These are phyloP conservation scores for Pungitius pungitius DNA, from an alignment of 2,113 vertebrate species.

Conservation along the genomic window DNA sequence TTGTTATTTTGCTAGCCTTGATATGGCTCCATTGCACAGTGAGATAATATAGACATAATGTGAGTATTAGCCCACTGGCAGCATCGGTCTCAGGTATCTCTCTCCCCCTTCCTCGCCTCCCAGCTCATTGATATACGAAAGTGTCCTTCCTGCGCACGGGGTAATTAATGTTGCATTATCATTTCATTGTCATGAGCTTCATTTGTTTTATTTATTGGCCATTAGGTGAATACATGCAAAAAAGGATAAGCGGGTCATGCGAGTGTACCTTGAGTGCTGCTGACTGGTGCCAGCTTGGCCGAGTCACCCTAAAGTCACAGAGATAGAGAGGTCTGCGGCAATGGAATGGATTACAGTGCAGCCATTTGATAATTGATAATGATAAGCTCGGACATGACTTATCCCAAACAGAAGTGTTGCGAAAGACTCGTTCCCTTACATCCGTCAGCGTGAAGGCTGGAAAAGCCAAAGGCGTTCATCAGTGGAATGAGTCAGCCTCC, in stretches of 20 bases:
- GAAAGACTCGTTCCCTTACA: no score
- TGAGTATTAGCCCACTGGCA: conserved; percentile 57
- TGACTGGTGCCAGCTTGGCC: conserved; percentile 33
- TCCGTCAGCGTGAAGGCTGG: conserved; percentile 66
- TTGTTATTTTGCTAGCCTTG: conserved; percentile 73
- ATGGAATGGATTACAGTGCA: conserved; percentile 32
- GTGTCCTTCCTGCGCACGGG: conserved; percentile 50
- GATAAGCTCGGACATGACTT: conserved; percentile 21
- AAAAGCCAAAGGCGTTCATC: conserved; percentile 68
- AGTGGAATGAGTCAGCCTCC: conserved; percentile 66
- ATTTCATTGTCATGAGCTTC: conserved; percentile 62
- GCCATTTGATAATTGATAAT: conserved; percentile 33
- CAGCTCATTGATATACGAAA: conserved; percentile 43
- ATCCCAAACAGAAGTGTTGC: no score
- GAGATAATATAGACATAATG: conserved; percentile 71
- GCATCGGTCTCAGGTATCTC: conserved; percentile 52
- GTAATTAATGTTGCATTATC: conserved; percentile 66
- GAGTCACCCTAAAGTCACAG: conserved; percentile 37
- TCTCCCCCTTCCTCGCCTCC: conserved; percentile 16
- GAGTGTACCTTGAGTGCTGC: conserved; percentile 33
- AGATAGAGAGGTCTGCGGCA: conserved; percentile 49
- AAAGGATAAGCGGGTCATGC: conserved; percentile 41
- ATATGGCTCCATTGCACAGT: conserved; percentile 65
- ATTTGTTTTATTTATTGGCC: conserved; percentile 74
- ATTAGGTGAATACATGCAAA: conserved; percentile 52